These are phyloP conservation scores for Amblyjoppa fuscipennis DNA, from an alignment of 2,888 invertebrate genomes.

Conservation along the genomic window DNA sequence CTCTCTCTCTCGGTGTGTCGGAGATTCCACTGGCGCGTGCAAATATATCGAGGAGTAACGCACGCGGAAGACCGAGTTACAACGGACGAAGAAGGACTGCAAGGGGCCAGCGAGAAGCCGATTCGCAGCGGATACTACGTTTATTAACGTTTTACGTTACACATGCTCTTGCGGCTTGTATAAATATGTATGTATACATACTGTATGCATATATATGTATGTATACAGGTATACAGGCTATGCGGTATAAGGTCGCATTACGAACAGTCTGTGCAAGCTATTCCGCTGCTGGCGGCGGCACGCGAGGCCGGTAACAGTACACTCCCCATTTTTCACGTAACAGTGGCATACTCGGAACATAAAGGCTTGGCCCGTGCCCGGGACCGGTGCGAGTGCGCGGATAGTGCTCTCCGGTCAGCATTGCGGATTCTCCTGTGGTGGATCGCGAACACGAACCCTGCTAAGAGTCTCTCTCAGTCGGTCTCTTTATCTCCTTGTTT, in stretches of 20 bases:
- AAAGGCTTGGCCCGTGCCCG: conserved; percentile 68
- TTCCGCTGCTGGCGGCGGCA: conserved; percentile 65
- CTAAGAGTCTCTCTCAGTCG: conserved; percentile 34
- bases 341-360: conserved; percentile 70
- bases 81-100: conserved; percentile 49
- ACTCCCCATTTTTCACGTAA: conserved; percentile 69
- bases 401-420: conserved; percentile 28
- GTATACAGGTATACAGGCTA: conserved; percentile 1
- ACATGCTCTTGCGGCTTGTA: conserved; percentile 18
- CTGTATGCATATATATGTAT: background rate
- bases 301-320: conserved; percentile 68
- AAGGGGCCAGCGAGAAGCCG: conserved; percentile 56
- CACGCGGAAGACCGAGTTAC: conserved; percentile 41
- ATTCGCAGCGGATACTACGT: conserved; percentile 67
- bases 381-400: conserved; percentile 28
- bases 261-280: conserved; percentile 48
- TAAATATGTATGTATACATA: background rate
- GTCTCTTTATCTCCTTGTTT: conserved; percentile 31
- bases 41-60: conserved; percentile 70
- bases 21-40: conserved; percentile 64
- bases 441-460: conserved; percentile 10
- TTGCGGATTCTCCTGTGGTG: conserved; percentile 24
- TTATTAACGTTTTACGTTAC: conserved; percentile 67
- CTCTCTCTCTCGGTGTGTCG: background rate
- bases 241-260: conserved; percentile 28